Conservation (phyloP, 1,140 invertebrate genomes). For the Dendrolimus punctatus region DNA sequence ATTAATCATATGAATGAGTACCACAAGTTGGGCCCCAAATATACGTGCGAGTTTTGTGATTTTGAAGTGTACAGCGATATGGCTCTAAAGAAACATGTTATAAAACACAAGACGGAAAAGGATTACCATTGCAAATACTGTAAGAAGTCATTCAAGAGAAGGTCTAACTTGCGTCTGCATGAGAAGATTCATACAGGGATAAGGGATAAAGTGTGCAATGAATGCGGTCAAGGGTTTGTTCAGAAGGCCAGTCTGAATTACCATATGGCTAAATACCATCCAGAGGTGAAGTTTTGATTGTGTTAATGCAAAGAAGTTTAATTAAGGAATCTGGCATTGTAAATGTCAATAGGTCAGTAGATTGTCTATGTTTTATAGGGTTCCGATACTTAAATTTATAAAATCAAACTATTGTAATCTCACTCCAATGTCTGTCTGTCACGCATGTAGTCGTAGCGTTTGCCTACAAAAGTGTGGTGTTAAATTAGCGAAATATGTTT, state of each 20-base stretch:
- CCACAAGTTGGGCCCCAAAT: constrained; percentile 50
- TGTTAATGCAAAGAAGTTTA: not conserved
- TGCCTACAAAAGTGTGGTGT: too few species aligned
- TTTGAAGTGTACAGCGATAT: constrained; percentile 51
- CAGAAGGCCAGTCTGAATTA: constrained; percentile 72
- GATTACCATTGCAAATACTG: constrained; percentile 54
- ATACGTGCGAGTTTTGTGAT: constrained; percentile 47
- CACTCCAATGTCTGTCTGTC: too few species aligned
- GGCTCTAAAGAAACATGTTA: constrained; percentile 50
- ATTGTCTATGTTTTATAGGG: too few species aligned
- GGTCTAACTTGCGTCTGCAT: constrained; percentile 75
- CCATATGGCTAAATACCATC: constrained; percentile 58
- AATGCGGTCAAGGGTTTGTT: constrained; percentile 85
- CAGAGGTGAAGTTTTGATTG: constrained; percentile 40
- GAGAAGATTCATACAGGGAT: constrained; percentile 84
- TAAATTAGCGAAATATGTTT: too few species aligned
- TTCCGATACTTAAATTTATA: too few species aligned
- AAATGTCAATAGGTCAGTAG: too few species aligned
- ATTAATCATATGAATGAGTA: constrained; percentile 47
- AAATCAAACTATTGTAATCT: too few species aligned
- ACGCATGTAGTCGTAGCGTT: too few species aligned
- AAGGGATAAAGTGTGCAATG: constrained; percentile 82
- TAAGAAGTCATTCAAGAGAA: constrained; percentile 57
- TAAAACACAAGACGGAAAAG: constrained; percentile 53
- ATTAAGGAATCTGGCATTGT: too few species aligned